Conservation (phyloP, 2,888 invertebrate species). For the Thecophora atra region DNA sequence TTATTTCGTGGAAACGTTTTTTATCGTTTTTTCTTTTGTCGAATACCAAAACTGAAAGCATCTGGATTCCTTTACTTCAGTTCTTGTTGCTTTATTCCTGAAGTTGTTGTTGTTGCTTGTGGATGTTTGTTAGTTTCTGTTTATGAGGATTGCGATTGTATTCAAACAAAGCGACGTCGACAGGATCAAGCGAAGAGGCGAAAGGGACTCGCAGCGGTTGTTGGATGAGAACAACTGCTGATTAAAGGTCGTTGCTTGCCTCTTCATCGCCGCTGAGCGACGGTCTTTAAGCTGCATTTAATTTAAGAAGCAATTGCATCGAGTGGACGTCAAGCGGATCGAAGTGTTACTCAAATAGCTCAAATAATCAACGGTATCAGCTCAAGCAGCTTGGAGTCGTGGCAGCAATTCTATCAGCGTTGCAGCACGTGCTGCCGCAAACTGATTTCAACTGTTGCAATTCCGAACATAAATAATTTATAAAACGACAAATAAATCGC, state of each 20-base stretch:
- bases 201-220: too few relatives aligned
- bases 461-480: slow-evolving; percentile 56
- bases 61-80: slow-evolving; percentile 49
- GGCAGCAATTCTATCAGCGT: background rate
- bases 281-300: too few relatives aligned
- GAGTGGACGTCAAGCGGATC: too few relatives aligned
- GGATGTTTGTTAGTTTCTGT: background rate
- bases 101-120: slow-evolving; percentile 2
- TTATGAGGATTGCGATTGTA: slow-evolving; percentile 33
- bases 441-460: slow-evolving; percentile 24
- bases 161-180: slow-evolving; percentile 30
- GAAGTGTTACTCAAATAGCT: too few relatives aligned
- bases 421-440: slow-evolving; percentile 5
- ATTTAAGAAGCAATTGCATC: too few relatives aligned
- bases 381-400: background rate
- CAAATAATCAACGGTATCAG: too few relatives aligned
- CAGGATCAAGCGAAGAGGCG: slow-evolving; percentile 1
- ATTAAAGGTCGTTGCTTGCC: too few relatives aligned
- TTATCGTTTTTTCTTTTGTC: slow-evolving; percentile 21
- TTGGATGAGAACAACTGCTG: too few relatives aligned
- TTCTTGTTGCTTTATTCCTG: slow-evolving; percentile 19
- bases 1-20: slow-evolving; percentile 35
- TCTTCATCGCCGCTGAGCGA: too few relatives aligned
- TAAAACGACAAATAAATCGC: slow-evolving; percentile 43
- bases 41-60: slow-evolving; percentile 50